Base-by-base conservation (phyloP, 2,888 invertebrate genomes). In the Argyra leucocephala region DNA sequence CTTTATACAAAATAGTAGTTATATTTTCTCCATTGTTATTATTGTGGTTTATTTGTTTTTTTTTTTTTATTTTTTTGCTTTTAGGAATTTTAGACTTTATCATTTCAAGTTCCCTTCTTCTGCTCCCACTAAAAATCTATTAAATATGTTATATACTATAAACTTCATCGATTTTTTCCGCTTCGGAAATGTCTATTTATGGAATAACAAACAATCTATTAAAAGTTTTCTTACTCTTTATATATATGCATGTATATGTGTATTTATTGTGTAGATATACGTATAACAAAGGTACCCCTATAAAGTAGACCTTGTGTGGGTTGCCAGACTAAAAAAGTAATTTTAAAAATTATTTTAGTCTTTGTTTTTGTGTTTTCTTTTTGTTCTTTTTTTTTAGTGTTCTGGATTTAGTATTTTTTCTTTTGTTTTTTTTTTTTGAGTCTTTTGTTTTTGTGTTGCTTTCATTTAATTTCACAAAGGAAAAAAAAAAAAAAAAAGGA, bases 131-230 rank as follows among this genome's bases (percentile, higher is more conserved):
- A n/a, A n/a, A n/a, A n/a, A n/a, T n/a, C n/a, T n/a, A n/a, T n/a
- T n/a, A n/a, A n/a, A 12, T 15, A 60, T 22, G 12, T 22, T 22
- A 12, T 6, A 22, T 22, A 22, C 22, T 60, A 12, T 24, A n/a
- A 23, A 12, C 18, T 63, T 22, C 57, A 63, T 63, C 48, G 62
- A 63, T 63, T 63, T 63, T n/a, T 63, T 63, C 57, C 48, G 23
- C 23, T 26, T 62, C 62, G 37, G 62, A 63, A 63, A 48, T 63
- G 62, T 63, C 57, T 63, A 57, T 63, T 57, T 61, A 48, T n/a
- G 48, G 22, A 23, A 22, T 48, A 63, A 63, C 22, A 48, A 63
- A 63, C 23, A 48, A 63, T 5, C 48, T 48, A 48, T 48, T 48
- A n/a, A 48, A 48, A 48, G 18, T 18, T 12, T 15, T 48, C 48